A percentile compares a stretch with the other conserved stretches of the same genome.
Conservation (phyloP, 2,797 vertebrate species). For the Lithobates sylvaticus region DNA sequence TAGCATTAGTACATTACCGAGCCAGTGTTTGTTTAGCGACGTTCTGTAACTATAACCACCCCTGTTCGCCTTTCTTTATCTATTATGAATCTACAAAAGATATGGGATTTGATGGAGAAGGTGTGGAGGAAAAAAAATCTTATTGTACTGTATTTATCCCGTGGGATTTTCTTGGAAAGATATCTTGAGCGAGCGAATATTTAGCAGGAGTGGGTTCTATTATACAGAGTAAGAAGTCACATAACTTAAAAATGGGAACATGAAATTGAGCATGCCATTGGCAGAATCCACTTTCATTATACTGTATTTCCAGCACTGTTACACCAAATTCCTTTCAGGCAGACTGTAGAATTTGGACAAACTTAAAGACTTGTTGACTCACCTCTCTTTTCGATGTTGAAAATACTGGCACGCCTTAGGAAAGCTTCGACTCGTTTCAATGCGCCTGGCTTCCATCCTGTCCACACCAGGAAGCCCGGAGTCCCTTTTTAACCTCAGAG, state of each 20-base stretch:
- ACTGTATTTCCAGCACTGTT: conserved; percentile 28
- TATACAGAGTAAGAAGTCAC: conserved; percentile 12
- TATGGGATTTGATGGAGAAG: not conserved
- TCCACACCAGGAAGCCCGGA: not conserved
- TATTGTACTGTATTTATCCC: not conserved
- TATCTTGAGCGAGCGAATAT: not conserved
- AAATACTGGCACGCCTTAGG: not conserved
- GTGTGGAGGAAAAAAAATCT: not conserved
- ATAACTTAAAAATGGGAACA: conserved; percentile 31
- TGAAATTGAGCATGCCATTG: conserved; percentile 27
- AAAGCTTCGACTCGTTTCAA: not conserved
- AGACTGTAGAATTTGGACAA: conserved; percentile 12
- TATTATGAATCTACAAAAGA: not conserved
- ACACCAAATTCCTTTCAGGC: conserved; percentile 37
- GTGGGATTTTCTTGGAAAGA: conserved; percentile 1
- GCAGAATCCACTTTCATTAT: conserved; percentile 15
- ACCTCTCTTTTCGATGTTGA: conserved; percentile 10
- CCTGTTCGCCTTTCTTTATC: not conserved
- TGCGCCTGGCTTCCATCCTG: not conserved
- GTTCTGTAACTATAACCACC: not conserved
- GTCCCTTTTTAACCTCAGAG: not conserved
- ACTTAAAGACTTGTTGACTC: conserved; percentile 10
- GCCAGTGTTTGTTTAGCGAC: not conserved
- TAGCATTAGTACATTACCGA: not conserved
- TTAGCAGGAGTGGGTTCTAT: not conserved